Evolutionary conservation across 1,140 invertebrate species (phyloP).

Genomic region (Calycopis cecrops): DNA sequence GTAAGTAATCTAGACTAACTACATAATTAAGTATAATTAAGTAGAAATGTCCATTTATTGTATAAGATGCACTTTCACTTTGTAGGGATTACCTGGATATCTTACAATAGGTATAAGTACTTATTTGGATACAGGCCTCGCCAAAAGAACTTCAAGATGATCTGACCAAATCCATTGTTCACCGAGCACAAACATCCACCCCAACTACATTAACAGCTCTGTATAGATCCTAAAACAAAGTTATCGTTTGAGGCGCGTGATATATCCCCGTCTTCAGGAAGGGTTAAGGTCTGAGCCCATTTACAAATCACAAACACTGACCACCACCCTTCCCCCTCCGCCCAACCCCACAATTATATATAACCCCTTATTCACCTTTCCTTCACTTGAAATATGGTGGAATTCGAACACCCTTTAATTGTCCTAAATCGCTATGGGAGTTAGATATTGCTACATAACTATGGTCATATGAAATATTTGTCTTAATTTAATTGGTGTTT

Average conservation of each 20-base stretch:
- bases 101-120: too few relatives aligned
- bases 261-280: conserved; percentile 71
- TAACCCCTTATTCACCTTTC: conserved; percentile 63
- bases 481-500: too few relatives aligned
- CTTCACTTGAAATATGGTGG: conserved; percentile 63
- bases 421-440: conserved; percentile 21
- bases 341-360: conserved; percentile 55
- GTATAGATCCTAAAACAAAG: conserved; percentile 47
- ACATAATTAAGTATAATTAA: too few relatives aligned
- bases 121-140: too few relatives aligned
- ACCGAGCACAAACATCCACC: too few relatives aligned
- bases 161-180: not conserved
- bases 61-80: too few relatives aligned
- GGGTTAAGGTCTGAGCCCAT: conserved; percentile 71
- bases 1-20: too few relatives aligned
- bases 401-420: conserved; percentile 38
- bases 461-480: too few relatives aligned
- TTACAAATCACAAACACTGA: conserved; percentile 75
- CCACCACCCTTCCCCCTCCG: conserved; percentile 40
- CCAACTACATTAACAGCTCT: conserved; percentile 37
- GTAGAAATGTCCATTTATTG: too few relatives aligned
- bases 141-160: too few relatives aligned
- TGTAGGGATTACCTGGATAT: too few relatives aligned
- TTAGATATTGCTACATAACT: not conserved
- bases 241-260: conserved; percentile 68